Evolutionary conservation across 2,113 vertebrate species (phyloP).

Genomic region (Gasterosteus nipponicus): DNA sequence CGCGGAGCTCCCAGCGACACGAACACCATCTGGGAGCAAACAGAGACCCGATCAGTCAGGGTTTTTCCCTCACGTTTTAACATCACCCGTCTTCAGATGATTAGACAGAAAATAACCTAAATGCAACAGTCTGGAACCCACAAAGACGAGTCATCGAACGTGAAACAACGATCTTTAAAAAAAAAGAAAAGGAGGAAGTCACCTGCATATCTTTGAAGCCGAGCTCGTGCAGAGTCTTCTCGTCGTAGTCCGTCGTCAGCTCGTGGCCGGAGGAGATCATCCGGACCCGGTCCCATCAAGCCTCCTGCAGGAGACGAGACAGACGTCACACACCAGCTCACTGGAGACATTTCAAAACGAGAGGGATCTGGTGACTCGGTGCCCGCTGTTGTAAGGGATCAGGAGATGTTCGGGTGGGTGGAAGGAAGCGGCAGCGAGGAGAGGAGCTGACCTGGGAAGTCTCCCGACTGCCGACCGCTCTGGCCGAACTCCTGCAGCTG

Average conservation of each 20-base stretch:
- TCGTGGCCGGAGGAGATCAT: slow-evolving; percentile 99
- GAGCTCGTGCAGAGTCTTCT: slow-evolving; percentile 96
- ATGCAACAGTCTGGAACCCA: too few relatives aligned
- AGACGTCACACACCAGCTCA: neutral
- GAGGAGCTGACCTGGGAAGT: slow-evolving; percentile 88
- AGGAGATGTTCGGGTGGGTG: neutral
- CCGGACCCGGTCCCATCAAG: slow-evolving; percentile 96
- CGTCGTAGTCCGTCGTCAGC: slow-evolving; percentile 97
- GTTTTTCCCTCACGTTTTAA: neutral
- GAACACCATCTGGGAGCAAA: slow-evolving; percentile 91
- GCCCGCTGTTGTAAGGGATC: neutral
- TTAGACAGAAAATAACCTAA: too few relatives aligned
- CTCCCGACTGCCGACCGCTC: slow-evolving; percentile 88
- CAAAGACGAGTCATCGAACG: too few relatives aligned
- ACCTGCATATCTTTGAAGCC: slow-evolving; percentile 99
- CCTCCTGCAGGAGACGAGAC: slow-evolving; percentile 83
- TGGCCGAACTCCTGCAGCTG: slow-evolving; percentile 99
- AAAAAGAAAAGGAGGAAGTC: neutral
- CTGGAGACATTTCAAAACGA: too few relatives aligned
- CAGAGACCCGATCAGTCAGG: neutral
- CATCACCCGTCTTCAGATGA: neutral
- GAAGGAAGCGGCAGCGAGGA: neutral
- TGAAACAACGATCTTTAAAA: neutral
- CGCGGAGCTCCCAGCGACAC: slow-evolving; percentile 96
- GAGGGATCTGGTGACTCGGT: neutral